A percentile compares a stretch with the other conserved stretches of the same genome.
Evolutionary conservation across 2,888 invertebrate genomes (phyloP).

Genomic region (Belgica antarctica): DNA sequence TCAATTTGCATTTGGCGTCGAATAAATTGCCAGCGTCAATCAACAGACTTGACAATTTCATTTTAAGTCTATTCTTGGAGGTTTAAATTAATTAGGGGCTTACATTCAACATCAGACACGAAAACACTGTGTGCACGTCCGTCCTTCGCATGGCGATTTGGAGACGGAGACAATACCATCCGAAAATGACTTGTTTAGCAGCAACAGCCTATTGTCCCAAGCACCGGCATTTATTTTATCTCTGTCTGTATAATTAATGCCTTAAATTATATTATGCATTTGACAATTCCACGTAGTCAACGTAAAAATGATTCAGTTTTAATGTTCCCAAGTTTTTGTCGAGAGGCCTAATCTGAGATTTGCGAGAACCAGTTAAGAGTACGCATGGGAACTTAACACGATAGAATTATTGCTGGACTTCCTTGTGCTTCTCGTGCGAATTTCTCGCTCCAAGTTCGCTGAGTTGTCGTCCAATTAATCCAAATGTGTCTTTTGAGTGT

Average conservation of each 20-base stretch:
- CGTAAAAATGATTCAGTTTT: not conserved
- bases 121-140: constrained; percentile 25
- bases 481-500: not conserved
- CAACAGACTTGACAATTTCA: not conserved
- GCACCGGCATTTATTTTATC: not conserved
- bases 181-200: not conserved
- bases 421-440: not conserved
- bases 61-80: not conserved
- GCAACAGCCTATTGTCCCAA: not conserved
- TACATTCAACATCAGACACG: constrained; percentile 1
- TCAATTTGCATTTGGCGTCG: constrained; percentile 26
- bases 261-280: constrained; percentile 20
- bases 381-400: not conserved
- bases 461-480: not conserved
- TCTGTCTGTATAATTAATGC: not conserved
- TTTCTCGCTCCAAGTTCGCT: not conserved
- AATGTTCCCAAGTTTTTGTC: not conserved
- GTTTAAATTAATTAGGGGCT: constrained; percentile 14
- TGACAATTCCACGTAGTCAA: constrained; percentile 2
- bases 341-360: not conserved
- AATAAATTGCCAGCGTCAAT: constrained; percentile 3
- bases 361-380: not conserved
- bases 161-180: not conserved
- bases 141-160: constrained; percentile 19
- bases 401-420: not conserved